These are phyloP conservation scores for Carabus problematicus DNA, from an alignment of 2,888 invertebrate species.

Conservation along the genomic window DNA sequence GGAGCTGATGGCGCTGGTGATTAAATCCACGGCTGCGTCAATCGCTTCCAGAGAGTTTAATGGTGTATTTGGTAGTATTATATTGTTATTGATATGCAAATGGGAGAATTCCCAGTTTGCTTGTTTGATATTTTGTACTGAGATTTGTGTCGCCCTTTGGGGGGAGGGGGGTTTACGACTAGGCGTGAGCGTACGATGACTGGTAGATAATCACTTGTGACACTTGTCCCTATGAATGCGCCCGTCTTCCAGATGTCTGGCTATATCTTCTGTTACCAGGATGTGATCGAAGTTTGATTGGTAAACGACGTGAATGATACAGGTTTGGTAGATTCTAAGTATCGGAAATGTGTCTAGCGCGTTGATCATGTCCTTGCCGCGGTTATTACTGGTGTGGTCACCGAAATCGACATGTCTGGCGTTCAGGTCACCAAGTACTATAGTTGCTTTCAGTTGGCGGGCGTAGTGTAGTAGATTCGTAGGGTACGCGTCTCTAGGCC, in stretches of 20 bases:
- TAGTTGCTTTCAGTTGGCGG: background rate
- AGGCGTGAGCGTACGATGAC: background rate
- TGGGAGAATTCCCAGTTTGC: background rate
- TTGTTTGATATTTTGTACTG: too few species aligned
- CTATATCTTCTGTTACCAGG: constrained; percentile 20
- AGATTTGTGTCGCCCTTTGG: background rate
- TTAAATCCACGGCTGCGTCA: too few species aligned
- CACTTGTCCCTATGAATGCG: background rate
- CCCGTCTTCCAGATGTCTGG: constrained; percentile 19
- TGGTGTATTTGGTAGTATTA: background rate
- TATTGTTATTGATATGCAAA: background rate
- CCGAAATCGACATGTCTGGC: constrained; percentile 25
- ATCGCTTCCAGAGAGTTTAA: background rate
- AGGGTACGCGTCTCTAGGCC: background rate
- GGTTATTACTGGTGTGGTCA: constrained; percentile 22
- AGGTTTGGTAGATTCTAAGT: constrained; percentile 7
- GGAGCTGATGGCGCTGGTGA: background rate
- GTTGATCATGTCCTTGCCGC: constrained; percentile 3
- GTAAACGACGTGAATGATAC: constrained; percentile 21
- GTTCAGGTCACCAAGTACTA: constrained; percentile 41
- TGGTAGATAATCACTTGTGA: constrained; percentile 16
- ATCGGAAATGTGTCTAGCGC: constrained; percentile 15
- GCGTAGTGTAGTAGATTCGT: constrained; percentile 21
- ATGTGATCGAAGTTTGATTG: too few species aligned
- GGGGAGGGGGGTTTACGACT: background rate